Conservation (phyloP, 2,113 vertebrate species). For the Penelope pileata region DNA sequence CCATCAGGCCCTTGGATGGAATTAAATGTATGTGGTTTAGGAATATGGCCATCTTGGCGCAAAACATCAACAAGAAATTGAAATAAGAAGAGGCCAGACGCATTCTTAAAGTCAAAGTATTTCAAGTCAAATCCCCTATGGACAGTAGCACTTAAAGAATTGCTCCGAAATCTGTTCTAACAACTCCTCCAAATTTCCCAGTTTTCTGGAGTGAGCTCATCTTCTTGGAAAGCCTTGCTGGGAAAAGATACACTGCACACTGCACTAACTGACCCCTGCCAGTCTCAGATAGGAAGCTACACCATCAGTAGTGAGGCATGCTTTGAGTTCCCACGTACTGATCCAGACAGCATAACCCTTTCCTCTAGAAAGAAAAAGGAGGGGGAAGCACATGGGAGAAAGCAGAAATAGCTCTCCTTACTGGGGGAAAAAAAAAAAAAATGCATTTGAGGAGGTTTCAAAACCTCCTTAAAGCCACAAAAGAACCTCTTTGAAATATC, state of each 20-base stretch:
- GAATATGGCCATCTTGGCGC: not conserved
- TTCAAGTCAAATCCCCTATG: slow-evolving; percentile 7
- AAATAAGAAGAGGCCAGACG: slow-evolving; percentile 2
- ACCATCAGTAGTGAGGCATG: not conserved
- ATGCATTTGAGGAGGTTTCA: not conserved
- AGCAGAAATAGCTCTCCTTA: not conserved
- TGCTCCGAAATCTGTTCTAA: slow-evolving; percentile 16
- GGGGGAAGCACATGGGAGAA: not conserved
- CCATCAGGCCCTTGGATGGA: not conserved
- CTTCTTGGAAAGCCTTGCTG: not conserved
- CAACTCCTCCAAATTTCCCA: not conserved
- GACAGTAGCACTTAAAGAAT: not conserved
- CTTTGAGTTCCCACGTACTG: not conserved
- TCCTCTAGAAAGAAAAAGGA: not conserved
- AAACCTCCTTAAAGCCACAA: not conserved
- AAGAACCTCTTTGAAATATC: slow-evolving; percentile 14
- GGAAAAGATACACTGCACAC: not conserved
- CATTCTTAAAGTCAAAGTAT: not conserved
- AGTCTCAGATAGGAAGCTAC: not conserved
- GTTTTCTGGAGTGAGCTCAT: not conserved
- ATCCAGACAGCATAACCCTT: not conserved
- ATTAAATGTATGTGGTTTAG: not conserved
- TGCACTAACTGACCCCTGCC: not conserved
- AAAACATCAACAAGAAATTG: not conserved
- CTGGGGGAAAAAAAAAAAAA: not conserved